A percentile compares a stretch with the other conserved stretches of the same genome.
Conservation (phyloP, 2,113 vertebrate species). For the Casuarius casuarius region DNA sequence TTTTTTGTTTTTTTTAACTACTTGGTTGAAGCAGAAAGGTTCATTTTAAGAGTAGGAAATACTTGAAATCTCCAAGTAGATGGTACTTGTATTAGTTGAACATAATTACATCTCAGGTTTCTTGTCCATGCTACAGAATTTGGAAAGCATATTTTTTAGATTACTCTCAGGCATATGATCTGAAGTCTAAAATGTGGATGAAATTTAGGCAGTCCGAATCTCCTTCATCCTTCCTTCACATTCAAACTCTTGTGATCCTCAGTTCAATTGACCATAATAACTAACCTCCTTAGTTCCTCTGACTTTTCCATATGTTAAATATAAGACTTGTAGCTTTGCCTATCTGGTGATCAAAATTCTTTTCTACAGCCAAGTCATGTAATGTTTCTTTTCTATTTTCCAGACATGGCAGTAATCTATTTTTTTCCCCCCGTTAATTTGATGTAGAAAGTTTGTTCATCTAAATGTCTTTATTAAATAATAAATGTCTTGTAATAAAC, state of each 20-base stretch:
- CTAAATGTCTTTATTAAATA: background rate
- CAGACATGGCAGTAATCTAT: background rate
- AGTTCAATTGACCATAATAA: background rate
- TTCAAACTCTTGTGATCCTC: background rate
- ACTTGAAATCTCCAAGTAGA: background rate
- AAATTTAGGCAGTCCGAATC: background rate
- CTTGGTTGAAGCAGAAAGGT: background rate
- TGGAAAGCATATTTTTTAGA: background rate
- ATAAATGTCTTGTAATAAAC: background rate
- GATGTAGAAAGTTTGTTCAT: background rate
- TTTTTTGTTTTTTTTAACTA: rapidly evolving
- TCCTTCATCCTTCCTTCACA: background rate
- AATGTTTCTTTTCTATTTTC: background rate
- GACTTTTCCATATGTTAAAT: background rate
- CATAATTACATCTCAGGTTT: background rate
- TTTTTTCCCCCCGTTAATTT: background rate
- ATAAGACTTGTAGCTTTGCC: background rate
- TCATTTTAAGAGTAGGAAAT: background rate
- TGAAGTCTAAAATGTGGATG: background rate
- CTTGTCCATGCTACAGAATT: background rate
- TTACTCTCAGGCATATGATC: background rate
- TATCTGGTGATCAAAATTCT: background rate
- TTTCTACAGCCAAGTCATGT: background rate
- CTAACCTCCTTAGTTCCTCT: background rate
- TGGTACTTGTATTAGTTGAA: background rate